Conservation (phyloP, 2,797 vertebrate genomes). For the Ctenopoma kingsleyae region DNA sequence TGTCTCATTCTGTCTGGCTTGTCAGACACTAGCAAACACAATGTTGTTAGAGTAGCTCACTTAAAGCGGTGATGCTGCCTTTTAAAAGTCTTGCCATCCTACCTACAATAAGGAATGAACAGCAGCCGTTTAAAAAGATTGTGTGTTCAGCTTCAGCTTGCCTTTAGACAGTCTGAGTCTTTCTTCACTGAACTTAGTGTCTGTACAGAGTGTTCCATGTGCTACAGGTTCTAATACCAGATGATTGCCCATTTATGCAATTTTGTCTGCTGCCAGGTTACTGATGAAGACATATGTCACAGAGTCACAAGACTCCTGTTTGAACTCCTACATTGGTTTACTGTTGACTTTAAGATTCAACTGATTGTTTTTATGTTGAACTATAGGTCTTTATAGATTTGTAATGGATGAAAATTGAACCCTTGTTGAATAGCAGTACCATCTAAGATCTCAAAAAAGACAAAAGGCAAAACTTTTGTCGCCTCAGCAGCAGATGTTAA, state of each 20-base stretch:
- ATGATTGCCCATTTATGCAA: conserved; percentile 10
- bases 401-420: background rate
- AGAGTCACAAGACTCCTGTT: conserved; percentile 1
- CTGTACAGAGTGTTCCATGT: conserved; percentile 31
- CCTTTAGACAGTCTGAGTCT: background rate
- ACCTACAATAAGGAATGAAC: background rate
- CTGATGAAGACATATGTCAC: background rate
- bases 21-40: conserved; percentile 6
- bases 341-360: conserved; percentile 23
- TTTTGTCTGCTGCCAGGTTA: conserved; percentile 16
- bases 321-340: conserved; percentile 4
- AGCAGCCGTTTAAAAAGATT: conserved; percentile 2
- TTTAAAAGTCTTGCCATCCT: conserved; percentile 11
- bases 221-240: conserved; percentile 8
- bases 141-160: background rate
- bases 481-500: background rate
- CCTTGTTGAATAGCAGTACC: no score
- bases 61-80: conserved; percentile 19
- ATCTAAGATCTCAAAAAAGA: background rate
- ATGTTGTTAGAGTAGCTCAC: conserved; percentile 19
- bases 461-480: background rate
- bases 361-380: background rate
- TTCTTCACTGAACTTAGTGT: background rate
- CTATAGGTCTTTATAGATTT: background rate
- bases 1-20: conserved; percentile 9